Evolutionary conservation across 2,888 invertebrate species (phyloP).

Genomic region (Meteorus cinctellus): DNA sequence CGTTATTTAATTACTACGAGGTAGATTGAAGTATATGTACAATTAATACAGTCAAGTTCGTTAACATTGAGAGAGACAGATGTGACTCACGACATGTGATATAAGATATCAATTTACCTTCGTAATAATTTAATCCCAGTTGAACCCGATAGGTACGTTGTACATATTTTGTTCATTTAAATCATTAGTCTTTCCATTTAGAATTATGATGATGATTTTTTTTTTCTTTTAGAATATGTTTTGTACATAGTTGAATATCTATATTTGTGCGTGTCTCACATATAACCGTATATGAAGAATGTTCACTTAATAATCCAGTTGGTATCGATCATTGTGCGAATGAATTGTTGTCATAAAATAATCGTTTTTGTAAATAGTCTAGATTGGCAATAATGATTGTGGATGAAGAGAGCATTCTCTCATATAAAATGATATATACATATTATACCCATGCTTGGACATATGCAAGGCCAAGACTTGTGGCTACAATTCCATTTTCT

Average conservation of each 20-base stretch:
- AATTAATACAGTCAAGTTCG: slow-evolving; percentile 64
- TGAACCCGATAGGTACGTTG: slow-evolving; percentile 21
- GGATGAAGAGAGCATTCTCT: slow-evolving; percentile 20
- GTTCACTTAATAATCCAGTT: slow-evolving; percentile 71
- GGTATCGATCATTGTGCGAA: background rate
- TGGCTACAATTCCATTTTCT: slow-evolving; percentile 39
- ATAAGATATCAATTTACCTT: background rate
- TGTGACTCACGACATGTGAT: slow-evolving; percentile 62
- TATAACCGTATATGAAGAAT: slow-evolving; percentile 76
- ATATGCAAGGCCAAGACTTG: slow-evolving; percentile 33
- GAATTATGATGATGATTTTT: slow-evolving; percentile 14
- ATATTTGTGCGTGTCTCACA: slow-evolving; percentile 57
- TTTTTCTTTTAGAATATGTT: background rate
- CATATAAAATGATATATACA: slow-evolving; percentile 11
- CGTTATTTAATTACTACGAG: slow-evolving; percentile 34
- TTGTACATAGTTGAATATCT: slow-evolving; percentile 40
- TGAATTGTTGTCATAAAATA: background rate
- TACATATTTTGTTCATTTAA: slow-evolving; percentile 32
- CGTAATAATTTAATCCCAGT: slow-evolving; percentile 6
- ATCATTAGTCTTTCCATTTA: background rate
- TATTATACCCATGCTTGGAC: slow-evolving; percentile 70
- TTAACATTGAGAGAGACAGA: slow-evolving; percentile 72
- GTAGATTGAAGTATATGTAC: slow-evolving; percentile 50
- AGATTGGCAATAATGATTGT: background rate
- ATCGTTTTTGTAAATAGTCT: background rate